Base-by-base conservation (phyloP, 1,140 invertebrate species). In the Leptinotarsa defecta region DNA sequence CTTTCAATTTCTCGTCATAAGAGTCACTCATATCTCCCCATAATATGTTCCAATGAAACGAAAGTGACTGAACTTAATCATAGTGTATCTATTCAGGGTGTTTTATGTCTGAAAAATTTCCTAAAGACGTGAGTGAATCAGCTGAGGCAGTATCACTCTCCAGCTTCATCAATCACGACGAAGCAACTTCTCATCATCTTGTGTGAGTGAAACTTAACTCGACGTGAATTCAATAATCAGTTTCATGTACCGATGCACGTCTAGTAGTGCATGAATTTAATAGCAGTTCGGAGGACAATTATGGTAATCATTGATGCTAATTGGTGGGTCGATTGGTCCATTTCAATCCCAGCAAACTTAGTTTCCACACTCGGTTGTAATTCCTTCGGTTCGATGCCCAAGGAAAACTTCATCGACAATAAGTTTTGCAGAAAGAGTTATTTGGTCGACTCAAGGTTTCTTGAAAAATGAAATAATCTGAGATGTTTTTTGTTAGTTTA, bases 221-320 rank as follows among this genome's bases (percentile, higher is more conserved):
- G 57, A 74, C 72, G 20, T 49, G 61, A 74, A 74, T 74, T 74
- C 43, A 63, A 73, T 73, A 73, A 69, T 68, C 67, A 57, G 48
- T 61, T 74, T 69, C 65, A 48, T 48, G 52, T 67, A 62, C 68
- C 61, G 62, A 48, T 74, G 74, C 74, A 74, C 68, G 24, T 74
- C 49, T 57, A 62, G 65, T 62, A 74, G 27, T 62, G 67, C 74
- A 74, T 49, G 68, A 74, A 74, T 74, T 74, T 34, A 74, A 74
- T 74, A 49, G 48, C 13, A 61, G 49, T 69, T 74, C 52, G 67
- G 74, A 48, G 27, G 48, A 74, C 74, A 74, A 74, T 74, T 74
- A 74, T 69, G 74, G 67, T 74, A 74, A 74, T 74, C 65, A 34
- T 17, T 34, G 27, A 27, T 43, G 65, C 65, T 68, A 34, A 68